Conservation (phyloP, 2,888 invertebrate genomes). For the Orgyia antiqua region DNA sequence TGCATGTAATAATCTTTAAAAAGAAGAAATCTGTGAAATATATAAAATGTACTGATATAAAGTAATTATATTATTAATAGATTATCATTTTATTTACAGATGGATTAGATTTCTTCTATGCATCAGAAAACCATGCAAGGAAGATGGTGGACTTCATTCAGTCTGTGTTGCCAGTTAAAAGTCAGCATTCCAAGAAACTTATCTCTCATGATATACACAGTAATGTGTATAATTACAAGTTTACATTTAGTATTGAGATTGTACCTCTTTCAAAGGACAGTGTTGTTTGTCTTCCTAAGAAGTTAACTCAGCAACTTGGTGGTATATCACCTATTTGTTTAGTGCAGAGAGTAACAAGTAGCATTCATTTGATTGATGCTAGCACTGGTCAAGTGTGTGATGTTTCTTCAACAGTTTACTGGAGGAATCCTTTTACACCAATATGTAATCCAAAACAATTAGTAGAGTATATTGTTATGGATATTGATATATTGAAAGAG, state of each 20-base stretch:
- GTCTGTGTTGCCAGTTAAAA: slow-evolving; percentile 91
- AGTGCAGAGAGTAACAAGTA: slow-evolving; percentile 91
- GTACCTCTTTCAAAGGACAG: slow-evolving; percentile 97
- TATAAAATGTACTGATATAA: too few species aligned
- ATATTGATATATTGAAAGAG: slow-evolving; percentile 88
- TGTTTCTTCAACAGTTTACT: slow-evolving; percentile 87
- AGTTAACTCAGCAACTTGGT: slow-evolving; percentile 90
- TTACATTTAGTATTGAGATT: slow-evolving; percentile 95
- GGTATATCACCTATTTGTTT: slow-evolving; percentile 93
- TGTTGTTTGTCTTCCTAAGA: slow-evolving; percentile 92
- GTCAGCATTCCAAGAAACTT: slow-evolving; percentile 94
- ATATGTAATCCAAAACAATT: slow-evolving; percentile 95
- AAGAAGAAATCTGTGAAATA: too few species aligned
- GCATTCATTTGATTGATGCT: slow-evolving; percentile 96
- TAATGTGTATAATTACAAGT: slow-evolving; percentile 97
- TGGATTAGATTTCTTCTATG: slow-evolving; percentile 97
- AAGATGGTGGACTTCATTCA: slow-evolving; percentile 97
- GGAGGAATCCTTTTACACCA: slow-evolving; percentile 90
- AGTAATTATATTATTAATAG: too few species aligned
- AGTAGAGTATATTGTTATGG: slow-evolving; percentile 95
- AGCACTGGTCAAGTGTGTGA: slow-evolving; percentile 92
- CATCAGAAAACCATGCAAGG: slow-evolving; percentile 91
- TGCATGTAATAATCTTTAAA: too few species aligned
- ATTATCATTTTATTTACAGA: too few species aligned
- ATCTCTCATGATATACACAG: slow-evolving; percentile 98